phyloP scores from a whole-genome alignment of 2,888 invertebrate genomes.

The Scaptomyza reducta region DNA sequence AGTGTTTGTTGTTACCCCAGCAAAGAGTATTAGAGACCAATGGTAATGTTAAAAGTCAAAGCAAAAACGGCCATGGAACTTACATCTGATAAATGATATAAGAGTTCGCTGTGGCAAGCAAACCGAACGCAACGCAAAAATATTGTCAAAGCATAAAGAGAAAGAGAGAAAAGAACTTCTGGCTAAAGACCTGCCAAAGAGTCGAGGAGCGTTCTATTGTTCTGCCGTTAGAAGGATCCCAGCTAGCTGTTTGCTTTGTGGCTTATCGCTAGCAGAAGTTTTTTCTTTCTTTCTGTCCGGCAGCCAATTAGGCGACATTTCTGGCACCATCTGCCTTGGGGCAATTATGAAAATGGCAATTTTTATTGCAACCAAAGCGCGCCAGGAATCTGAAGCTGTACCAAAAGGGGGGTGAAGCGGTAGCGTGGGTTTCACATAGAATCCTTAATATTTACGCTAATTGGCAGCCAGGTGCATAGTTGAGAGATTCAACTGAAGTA shows the following conservation, averaged over 20 bases:
- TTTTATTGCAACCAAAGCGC: slow-evolving; percentile 73
- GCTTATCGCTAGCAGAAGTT: slow-evolving; percentile 58
- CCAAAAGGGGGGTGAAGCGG: neutral
- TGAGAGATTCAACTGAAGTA: slow-evolving; percentile 45
- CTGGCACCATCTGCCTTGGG: slow-evolving; percentile 73
- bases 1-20: neutral
- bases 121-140: slow-evolving; percentile 56
- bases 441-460: slow-evolving; percentile 81
- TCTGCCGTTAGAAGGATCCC: slow-evolving; percentile 58
- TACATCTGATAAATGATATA: slow-evolving; percentile 80
- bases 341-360: slow-evolving; percentile 81
- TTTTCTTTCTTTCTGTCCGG: slow-evolving; percentile 10
- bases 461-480: slow-evolving; percentile 80
- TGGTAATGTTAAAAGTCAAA: slow-evolving; percentile 45
- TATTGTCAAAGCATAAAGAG: slow-evolving; percentile 59
- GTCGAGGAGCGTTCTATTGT: slow-evolving; percentile 65
- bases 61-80: slow-evolving; percentile 58
- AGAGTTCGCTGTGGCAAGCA: slow-evolving; percentile 53
- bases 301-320: slow-evolving; percentile 81
- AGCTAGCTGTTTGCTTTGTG: slow-evolving; percentile 4
- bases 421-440: slow-evolving; percentile 40
- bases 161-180: neutral
- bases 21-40: slow-evolving; percentile 35
- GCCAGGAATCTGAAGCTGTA: slow-evolving; percentile 48
- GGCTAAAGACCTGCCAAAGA: slow-evolving; percentile 32